Evolutionary conservation across 2,797 vertebrate genomes (phyloP), one percentile per base, ranked within the genome.

Genomic region (Labeo calbasu): DNA sequence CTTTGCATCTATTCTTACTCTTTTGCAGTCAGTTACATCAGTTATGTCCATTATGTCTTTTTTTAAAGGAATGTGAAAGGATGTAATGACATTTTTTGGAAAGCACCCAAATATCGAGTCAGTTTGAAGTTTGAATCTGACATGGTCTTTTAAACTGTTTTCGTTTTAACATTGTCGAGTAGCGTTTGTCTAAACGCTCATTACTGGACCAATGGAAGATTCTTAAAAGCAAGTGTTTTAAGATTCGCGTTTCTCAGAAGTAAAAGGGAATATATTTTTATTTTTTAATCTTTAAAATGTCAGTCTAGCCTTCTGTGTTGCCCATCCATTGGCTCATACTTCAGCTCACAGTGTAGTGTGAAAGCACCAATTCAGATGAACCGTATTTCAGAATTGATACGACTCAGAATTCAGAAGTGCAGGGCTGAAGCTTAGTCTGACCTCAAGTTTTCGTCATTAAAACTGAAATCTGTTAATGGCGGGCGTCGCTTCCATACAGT

Each of bases 131-230:
- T 75, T 32, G 66, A 85, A 82, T 79, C 80, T 81, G 86, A 76
- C 69, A 72, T 19, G 36, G 25, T 76, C 10, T 80, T 25, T 65
- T 61, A 61, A 28, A 40, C 63, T n/a, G 12, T 70, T n/a, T 71
- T 59, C 8, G n/a, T 81, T 63, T 50, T 36, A 59, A 83, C 69
- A 57, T 81, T 66, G 63, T 83, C 68, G 82, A 70, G 78, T 61
- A 82, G 84, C 88, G 86, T 86, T 65, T 88, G 36, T 90, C 61
- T 89, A 8, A 19, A 84, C 83, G 84, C 87, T 84, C 87, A 83
- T 90, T 89, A 85, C 88, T 92, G 92, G 93, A 94, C 93, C 93
- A 92, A 87, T 84, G 86, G 84, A 87, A 84, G 68, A 87, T 87
- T 50, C 53, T 50, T 71, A 40, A 79, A 72, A 63, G 36, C 12